Evolutionary conservation across 2,113 vertebrate genomes (phyloP), one percentile per base, ranked within the genome.

Genomic region (Saccopteryx leptura): DNA sequence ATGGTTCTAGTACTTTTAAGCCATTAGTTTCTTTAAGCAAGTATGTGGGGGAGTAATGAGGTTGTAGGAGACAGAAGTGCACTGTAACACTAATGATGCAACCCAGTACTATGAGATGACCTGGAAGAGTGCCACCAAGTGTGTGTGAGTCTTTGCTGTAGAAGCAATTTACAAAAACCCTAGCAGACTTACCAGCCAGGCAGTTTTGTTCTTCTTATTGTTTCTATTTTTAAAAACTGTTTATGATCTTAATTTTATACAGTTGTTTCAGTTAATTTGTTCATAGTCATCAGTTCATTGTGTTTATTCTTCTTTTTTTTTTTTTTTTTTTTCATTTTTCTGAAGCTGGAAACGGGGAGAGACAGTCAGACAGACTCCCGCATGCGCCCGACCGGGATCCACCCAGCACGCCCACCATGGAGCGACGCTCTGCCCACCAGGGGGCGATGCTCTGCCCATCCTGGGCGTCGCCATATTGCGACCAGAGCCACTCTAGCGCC

Each of bases 11-110:
- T 39, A 39, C 39, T 39, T 39, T 39, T 26, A 93, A 58, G 50
- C 76, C 60, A 10, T 80, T 86, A 81, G 31, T 85, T 96, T 94
- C 69, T 90, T 66, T 89, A 39, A 94, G 68, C 39, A 75, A 65
- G 82, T 82, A 18, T 31, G 13, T 39, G n/a, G 69, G 72, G 88
- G 39, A 75, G 60, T 75, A 33, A 58, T 75, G 76, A 78, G 48
- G 48, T n/a, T 61, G 31, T 68, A 56, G 60, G 66, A 68, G 89
- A 60, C 19, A 65, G 66, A 72, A 21, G n/a, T 88, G 17, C 24
- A 26, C 50, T 81, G 0, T 87, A 33, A 65, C 24, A 68, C 17
- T 4, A 3, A 0, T 13, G 48, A 63, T 65, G 56, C 21, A 39
- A 39, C 39, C 39, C 39, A 39, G 39, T 39, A 39, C 39, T 39